Base-by-base conservation (phyloP, 1,140 invertebrate species). In the Drosophila ananassae region DNA sequence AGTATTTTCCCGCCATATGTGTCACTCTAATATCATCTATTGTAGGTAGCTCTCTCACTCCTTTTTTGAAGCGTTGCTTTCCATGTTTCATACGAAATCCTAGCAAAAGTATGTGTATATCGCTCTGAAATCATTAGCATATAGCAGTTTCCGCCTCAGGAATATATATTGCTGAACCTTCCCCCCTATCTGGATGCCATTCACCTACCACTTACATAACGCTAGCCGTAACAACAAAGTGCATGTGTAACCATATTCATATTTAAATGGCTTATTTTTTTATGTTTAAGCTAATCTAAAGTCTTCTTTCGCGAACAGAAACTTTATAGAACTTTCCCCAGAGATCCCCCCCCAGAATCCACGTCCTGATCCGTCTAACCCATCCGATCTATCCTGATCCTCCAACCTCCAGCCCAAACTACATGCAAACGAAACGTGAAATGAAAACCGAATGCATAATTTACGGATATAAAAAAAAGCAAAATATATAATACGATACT, bases 401-500 rank as follows among this genome's bases (percentile, higher is more conserved):
- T 17, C 17, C 0, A 17, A 17, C 17, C 17, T 0, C 17, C n/a
- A n/a, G 17, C 17, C 17, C 17, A 17, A 17, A 17, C 17, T 17
- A 79, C 55, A 85, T 79, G 76, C 80, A 69, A 67, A 28, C 56
- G 51, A 58, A 74, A 63, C 41, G 41, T 72, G 17, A 63, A 61
- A 69, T 54, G 28, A 68, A 71, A 52, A 63, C 39, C 71, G 80
- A 84, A 77, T 68, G 81, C 81, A 80, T 85, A 79, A 73, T 80
- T 73, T 84, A 77, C 60, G 62, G 69, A 73, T 76, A 75, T 75
- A 85, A 81, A 68, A 76, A 81, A 76, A 68, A 63, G 46, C 74
- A 79, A 79, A 73, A 89, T 77, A 89, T 89, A 89, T 83, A 89
- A 89, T 79, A 89, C 83, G 79, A 89, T 89, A 89, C 83, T 89